Evolutionary conservation across 2,888 invertebrate genomes (phyloP), one percentile per base, ranked within the genome.

Genomic region (Aspidiotus destructor): DNA sequence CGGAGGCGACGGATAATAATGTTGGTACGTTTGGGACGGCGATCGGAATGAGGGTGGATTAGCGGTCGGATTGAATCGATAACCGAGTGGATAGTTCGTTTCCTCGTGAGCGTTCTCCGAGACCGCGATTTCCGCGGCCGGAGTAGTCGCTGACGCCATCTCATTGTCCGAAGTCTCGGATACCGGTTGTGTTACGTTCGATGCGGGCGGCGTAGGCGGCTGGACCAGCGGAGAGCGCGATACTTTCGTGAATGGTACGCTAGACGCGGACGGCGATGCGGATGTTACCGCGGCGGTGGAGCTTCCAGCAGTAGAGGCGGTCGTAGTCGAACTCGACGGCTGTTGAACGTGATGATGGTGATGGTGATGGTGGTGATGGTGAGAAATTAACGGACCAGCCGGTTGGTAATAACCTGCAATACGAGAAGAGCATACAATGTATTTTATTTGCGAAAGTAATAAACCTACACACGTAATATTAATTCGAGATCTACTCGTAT

Each of bases 371-470:
- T 70, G 75, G 67, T 76, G 77, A 73, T 82, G 81, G 74, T 86
- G 85, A 73, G 85, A 86, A 76, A 92, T 92, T 78, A 92, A 82
- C 74, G 93, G 92, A 72, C 92, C 92, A 74, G 92, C 92, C 74
- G 92, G 92, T 81, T 92, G 92, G 81, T 92, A 92, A 78, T 90
- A 91, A 77, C 91, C 91, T 91, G 83, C 0, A 82, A 79, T 28
- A 28, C 28, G 28, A 28, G 28, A 28, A 28, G 28, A 28, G 28
- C 28, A 28, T 28, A 28, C 28, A 28, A 28, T 28, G 28, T 28
- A 28, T 28, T 28, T 28, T 28, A 28, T 28, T 28, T 28, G 28
- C 28, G 28, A 28, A 28, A 28, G 28, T 28, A 28, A 28, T 28
- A 28, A 28, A 28, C 28, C 28, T 28, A 28, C 28, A 28, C 28